Evolutionary conservation across 2,797 vertebrate genomes (phyloP), one percentile per base, ranked within the genome.

Genomic region (Parauchenoglanis punctatus): DNA sequence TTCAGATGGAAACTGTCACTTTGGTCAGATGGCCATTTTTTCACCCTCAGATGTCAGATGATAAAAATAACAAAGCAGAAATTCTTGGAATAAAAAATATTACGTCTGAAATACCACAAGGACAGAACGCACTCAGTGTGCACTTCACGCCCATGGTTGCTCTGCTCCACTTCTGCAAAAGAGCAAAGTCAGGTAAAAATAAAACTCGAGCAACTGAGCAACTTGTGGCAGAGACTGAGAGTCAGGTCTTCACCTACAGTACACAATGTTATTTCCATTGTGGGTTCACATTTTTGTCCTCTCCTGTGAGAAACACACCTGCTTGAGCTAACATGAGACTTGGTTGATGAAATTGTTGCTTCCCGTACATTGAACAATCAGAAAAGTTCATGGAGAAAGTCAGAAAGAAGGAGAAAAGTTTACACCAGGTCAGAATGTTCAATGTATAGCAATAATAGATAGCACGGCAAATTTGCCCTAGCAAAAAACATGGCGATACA

Each of bases 131-230:
- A 35, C 31, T 87, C 44, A 25, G 40, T 81, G 40, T 73, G 65
- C 65, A 77, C 68, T 13, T 12, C 81, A 77, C 3, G 25, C 68
- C 52, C 23, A 28, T 73, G 61, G 67, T 80, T 31, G 54, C 76
- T 81, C 56, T 75, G 76, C 46, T 77, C 61, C 54, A 89, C 81
- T 72, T 82, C 25, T 81, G 25, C 58, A 54, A 88, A 88, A 89
- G 15, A 54, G 86, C 78, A 81, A 83, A 70, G 76, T 84, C 73
- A 85, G 81, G 52, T 31, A 61, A 84, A 89, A 86, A 67, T 75
- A 86, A 73, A 25, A 44, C 28, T 56, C 3, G 0, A 23, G 76
- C 52, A 52, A 54, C 58, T 28, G 46, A 77, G 23, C 72, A 78
- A 78, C 49, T 52, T 25, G 23, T 78, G 52, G 72, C 86, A 31